These are phyloP conservation scores for Neostethus bicornis DNA, from an alignment of 2,797 vertebrate genomes.

Conservation along the genomic window DNA sequence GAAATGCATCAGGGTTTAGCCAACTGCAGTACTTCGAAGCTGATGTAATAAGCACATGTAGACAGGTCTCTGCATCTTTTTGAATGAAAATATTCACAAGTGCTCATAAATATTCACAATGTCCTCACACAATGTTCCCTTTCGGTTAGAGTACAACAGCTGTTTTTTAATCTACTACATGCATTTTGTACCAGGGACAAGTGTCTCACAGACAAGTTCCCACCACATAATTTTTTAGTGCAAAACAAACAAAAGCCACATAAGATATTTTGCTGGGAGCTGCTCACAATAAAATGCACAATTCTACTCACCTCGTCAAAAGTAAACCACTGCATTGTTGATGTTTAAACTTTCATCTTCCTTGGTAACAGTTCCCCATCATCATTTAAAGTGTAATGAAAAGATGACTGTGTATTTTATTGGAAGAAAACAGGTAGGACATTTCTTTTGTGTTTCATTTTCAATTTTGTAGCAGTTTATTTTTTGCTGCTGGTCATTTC, in stretches of 20 bases:
- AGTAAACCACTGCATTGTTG: not conserved
- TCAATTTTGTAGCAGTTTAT: not conserved
- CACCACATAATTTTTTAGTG: constrained; percentile 7
- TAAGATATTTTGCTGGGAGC: not conserved
- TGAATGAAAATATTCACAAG: constrained; percentile 18
- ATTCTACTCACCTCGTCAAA: not conserved
- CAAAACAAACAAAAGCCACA: constrained; percentile 8
- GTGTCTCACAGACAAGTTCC: constrained; percentile 17
- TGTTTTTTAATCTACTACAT: constrained; percentile 21
- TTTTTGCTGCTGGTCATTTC: not conserved
- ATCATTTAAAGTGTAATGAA: not conserved
- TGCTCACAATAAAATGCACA: not conserved
- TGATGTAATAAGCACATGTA: constrained; percentile 9
- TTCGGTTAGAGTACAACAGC: constrained; percentile 14
- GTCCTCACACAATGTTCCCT: constrained; percentile 30
- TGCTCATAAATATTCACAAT: constrained; percentile 25
- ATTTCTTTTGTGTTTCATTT: not conserved
- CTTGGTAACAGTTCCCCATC: not conserved
- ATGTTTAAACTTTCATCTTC: not conserved
- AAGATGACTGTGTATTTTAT: not conserved
- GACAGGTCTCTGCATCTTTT: constrained; percentile 4
- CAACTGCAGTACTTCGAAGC: no score
- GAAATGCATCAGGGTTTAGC: not conserved
- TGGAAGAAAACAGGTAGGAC: not conserved
- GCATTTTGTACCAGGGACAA: constrained; percentile 12